Conservation (phyloP, 2,113 vertebrate genomes). For the Eurypyga helias region DNA sequence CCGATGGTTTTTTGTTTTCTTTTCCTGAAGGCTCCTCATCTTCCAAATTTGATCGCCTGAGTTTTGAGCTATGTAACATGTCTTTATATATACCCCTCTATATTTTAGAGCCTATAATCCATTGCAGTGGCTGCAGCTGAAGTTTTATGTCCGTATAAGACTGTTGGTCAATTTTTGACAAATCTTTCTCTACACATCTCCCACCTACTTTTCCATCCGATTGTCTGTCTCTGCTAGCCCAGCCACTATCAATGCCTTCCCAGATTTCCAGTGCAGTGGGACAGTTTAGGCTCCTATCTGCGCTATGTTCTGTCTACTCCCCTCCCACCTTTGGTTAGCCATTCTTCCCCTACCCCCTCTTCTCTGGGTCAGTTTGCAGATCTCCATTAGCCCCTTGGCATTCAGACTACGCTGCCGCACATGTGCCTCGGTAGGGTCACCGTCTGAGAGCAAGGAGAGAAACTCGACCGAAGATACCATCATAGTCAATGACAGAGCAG, state of each 20-base stretch:
- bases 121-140: neutral
- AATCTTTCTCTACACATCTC: neutral
- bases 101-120: neutral
- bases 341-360: neutral
- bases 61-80: neutral
- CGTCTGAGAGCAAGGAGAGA: neutral
- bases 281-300: neutral
- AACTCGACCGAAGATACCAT: neutral
- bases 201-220: rapidly evolving
- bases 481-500: neutral
- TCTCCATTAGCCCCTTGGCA: neutral
- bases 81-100: neutral
- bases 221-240: neutral
- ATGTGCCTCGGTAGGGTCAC: no score
- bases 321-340: neutral
- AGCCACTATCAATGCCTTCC: neutral
- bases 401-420: neutral
- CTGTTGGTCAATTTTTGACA: neutral
- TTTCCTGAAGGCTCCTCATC: slow-evolving; percentile 2
- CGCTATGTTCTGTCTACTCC: neutral
- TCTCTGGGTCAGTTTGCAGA: neutral
- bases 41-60: slow-evolving; percentile 39
- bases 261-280: neutral
- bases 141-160: neutral
- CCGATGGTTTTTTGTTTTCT: neutral